A percentile compares a stretch with the other conserved stretches of the same genome.
Evolutionary conservation across 2,113 vertebrate species (phyloP).

Genomic region (Semicossyphus pulcher): DNA sequence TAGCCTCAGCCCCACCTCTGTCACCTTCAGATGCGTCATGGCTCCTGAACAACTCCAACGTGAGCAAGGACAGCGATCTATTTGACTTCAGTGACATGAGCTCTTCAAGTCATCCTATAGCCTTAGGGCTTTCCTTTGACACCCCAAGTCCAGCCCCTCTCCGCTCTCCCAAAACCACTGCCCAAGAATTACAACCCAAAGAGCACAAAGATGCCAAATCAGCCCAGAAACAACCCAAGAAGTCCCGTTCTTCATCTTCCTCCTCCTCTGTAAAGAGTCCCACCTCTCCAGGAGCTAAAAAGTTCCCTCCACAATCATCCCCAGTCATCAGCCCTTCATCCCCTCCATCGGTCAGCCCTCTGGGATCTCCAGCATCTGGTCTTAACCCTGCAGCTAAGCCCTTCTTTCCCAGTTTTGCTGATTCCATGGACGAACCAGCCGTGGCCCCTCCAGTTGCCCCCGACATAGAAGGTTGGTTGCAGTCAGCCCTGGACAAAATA

Average conservation of each 20-base stretch:
- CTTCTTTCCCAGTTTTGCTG: constrained; percentile 83
- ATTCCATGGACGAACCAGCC: constrained; percentile 66
- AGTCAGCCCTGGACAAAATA: constrained; percentile 56
- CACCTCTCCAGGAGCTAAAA: constrained; percentile 58
- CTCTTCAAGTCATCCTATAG: constrained; percentile 7
- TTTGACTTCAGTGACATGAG: constrained; percentile 63
- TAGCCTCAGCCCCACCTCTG: constrained; percentile 77
- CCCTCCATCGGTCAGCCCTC: constrained; percentile 1
- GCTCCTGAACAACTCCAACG: constrained; percentile 70
- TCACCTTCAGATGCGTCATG: constrained; percentile 77
- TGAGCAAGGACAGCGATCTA: constrained; percentile 59
- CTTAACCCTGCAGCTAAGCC: constrained; percentile 84
- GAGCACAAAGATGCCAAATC: constrained; percentile 62
- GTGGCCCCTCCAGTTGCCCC: constrained; percentile 50
- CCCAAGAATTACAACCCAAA: constrained; percentile 64
- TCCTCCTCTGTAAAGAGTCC: constrained; percentile 75
- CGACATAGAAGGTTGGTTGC: constrained; percentile 82
- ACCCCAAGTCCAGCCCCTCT: constrained; percentile 71
- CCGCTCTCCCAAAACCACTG: constrained; percentile 77
- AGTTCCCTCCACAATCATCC: constrained; percentile 52
- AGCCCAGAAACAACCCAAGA: constrained; percentile 64
- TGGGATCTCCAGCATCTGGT: constrained; percentile 61
- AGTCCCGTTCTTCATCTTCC: constrained; percentile 65
- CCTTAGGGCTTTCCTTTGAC: constrained; percentile 65
- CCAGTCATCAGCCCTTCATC: constrained; percentile 53